Percentiles rank a stretch among this genome's conserved stretches.
Evolutionary conservation across 2,888 invertebrate species (phyloP).

Genomic region (Ctena decussata): DNA sequence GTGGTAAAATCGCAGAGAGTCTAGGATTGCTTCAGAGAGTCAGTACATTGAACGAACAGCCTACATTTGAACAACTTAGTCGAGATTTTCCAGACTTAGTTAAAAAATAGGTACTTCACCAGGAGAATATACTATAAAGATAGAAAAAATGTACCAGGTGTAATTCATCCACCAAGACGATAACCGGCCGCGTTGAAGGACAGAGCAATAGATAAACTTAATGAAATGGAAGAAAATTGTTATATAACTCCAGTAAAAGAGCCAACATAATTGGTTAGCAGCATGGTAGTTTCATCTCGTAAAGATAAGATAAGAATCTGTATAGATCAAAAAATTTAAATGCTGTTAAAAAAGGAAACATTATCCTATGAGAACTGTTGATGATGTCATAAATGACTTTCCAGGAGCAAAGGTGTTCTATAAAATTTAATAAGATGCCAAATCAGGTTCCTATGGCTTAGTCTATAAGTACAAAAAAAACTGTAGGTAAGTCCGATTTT

Average conservation of each 20-base stretch:
- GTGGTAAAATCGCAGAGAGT: constrained; percentile 26
- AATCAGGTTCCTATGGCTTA: constrained; percentile 52
- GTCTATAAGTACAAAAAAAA: too few relatives aligned
- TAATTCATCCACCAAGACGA: constrained; percentile 12
- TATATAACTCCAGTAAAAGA: constrained; percentile 57
- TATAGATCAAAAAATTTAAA: constrained; percentile 67
- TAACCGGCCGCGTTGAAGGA: constrained; percentile 60
- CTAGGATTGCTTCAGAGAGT: constrained; percentile 19
- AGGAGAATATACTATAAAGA: background rate
- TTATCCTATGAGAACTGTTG: constrained; percentile 67
- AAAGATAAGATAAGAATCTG: constrained; percentile 68
- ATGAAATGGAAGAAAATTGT: constrained; percentile 65
- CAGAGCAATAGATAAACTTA: constrained; percentile 53
- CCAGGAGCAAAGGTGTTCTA: constrained; percentile 68
- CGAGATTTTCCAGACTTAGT: constrained; percentile 4
- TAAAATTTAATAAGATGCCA: constrained; percentile 37
- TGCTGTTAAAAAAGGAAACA: constrained; percentile 59
- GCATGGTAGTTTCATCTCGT: constrained; percentile 60
- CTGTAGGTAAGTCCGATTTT: too few relatives aligned
- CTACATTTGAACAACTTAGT: background rate
- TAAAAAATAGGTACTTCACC: background rate
- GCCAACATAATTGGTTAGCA: constrained; percentile 71
- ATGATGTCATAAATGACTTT: constrained; percentile 63
- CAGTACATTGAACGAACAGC: background rate
- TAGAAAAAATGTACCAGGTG: constrained; percentile 25